Evolutionary conservation across 2,113 vertebrate species (phyloP).

Genomic region (Alexandromys fortis): DNA sequence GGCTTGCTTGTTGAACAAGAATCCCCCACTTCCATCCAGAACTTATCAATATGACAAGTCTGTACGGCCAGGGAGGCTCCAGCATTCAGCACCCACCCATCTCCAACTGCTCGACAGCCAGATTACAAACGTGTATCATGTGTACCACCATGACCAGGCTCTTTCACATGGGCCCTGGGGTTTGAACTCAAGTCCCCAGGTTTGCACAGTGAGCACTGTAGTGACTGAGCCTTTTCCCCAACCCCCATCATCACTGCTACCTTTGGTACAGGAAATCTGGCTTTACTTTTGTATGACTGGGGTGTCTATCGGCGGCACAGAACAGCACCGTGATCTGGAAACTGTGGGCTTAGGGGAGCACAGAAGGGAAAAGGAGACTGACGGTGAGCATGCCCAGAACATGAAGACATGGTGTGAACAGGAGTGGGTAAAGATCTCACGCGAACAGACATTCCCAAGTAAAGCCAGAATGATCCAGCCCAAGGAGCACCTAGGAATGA

Average conservation of each 20-base stretch:
- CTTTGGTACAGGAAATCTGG: not conserved
- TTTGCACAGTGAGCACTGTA: not conserved
- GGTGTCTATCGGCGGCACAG: not conserved
- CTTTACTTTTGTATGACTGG: not conserved
- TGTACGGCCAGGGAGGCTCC: no score
- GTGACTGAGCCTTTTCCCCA: not conserved
- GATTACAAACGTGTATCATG: not conserved
- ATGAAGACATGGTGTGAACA: rapidly evolving
- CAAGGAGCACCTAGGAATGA: rapidly evolving
- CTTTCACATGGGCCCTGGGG: not conserved
- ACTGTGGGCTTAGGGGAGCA: rapidly evolving
- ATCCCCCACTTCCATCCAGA: no score
- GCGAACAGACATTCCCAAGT: rapidly evolving
- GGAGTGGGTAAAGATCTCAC: not conserved
- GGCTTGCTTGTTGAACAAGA: not conserved
- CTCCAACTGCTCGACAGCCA: no score
- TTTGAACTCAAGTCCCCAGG: not conserved
- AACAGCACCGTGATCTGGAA: rapidly evolving
- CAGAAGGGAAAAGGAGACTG: rapidly evolving
- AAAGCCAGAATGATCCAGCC: not conserved
- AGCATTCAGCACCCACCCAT: no score
- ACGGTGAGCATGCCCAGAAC: rapidly evolving
- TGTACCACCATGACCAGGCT: no score
- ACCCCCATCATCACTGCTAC: no score
- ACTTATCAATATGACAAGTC: not conserved